Percentiles rank a stretch among this genome's conserved stretches.
phyloP scores from a whole-genome alignment of 2,888 invertebrate species.

The Chymomyza caudatula region DNA sequence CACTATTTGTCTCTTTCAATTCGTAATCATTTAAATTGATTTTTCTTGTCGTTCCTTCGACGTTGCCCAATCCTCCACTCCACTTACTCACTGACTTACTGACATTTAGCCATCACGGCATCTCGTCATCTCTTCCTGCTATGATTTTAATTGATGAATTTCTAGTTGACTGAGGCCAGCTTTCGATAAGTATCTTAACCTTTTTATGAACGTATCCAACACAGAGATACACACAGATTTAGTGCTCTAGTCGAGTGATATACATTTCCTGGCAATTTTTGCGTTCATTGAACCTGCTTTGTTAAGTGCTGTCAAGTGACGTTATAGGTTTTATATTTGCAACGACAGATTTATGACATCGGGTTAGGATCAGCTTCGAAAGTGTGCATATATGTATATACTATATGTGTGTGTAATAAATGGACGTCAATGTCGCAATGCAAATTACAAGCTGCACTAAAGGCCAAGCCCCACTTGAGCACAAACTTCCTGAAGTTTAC shows the following conservation, averaged over 20 bases:
- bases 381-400: too few species aligned
- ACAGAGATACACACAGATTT: conserved; percentile 10
- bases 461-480: conserved; percentile 27
- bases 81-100: neutral
- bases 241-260: neutral
- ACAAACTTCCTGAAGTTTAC: neutral
- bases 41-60: conserved; percentile 58
- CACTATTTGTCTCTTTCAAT: conserved; percentile 66
- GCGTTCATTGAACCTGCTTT: conserved; percentile 16
- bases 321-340: neutral
- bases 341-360: neutral
- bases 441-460: conserved; percentile 22
- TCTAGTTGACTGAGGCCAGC: conserved; percentile 30
- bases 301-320: conserved; percentile 19
- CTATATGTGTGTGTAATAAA: neutral
- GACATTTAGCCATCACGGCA: neutral
- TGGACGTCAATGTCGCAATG: conserved; percentile 17
- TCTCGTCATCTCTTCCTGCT: neutral
- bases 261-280: neutral
- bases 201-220: conserved; percentile 16
- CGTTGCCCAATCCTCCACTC: conserved; percentile 37
- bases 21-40: conserved; percentile 72
- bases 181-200: conserved; percentile 47
- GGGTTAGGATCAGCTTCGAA: neutral
- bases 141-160: conserved; percentile 57